Percentiles rank a stretch among this genome's conserved stretches.
Evolutionary conservation across 2,888 invertebrate species (phyloP).

Genomic region (Drosophila paracracens): DNA sequence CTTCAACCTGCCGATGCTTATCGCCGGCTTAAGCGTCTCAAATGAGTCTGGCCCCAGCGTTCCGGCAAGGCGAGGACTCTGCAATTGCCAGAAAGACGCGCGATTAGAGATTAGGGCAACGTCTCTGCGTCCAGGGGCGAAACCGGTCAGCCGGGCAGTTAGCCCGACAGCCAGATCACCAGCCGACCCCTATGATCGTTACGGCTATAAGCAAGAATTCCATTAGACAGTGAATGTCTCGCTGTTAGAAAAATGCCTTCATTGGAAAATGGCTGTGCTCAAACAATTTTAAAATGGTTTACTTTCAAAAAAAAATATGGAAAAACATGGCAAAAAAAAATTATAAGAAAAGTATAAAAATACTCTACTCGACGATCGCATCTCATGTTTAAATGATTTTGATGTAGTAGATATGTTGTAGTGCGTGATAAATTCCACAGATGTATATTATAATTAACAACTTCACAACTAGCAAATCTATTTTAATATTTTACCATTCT

Average conservation of each 20-base stretch:
- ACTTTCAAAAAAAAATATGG: slow-evolving; percentile 15
- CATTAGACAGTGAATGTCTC: slow-evolving; percentile 45
- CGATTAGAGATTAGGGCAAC: slow-evolving; percentile 73
- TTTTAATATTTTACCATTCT: neutral
- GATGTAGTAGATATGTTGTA: no score
- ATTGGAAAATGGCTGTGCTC: slow-evolving; percentile 38
- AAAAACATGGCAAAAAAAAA: neutral
- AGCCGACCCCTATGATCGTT: slow-evolving; percentile 32
- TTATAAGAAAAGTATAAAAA: slow-evolving; percentile 7
- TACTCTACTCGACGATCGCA: slow-evolving; percentile 8
- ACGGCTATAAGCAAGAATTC: slow-evolving; percentile 27
- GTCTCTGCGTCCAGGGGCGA: slow-evolving; percentile 45
- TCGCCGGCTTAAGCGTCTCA: slow-evolving; percentile 68
- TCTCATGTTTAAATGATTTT: no score
- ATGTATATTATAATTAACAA: neutral
- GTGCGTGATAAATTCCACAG: neutral
- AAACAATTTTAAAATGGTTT: slow-evolving; percentile 40
- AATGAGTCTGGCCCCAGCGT: slow-evolving; percentile 65
- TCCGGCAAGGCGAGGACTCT: slow-evolving; percentile 50
- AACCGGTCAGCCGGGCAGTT: slow-evolving; percentile 20
- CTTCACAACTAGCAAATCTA: neutral
- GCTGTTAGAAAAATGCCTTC: slow-evolving; percentile 62
- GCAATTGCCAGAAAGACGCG: slow-evolving; percentile 69
- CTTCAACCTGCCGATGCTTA: slow-evolving; percentile 75
- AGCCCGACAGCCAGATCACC: neutral